These are phyloP conservation scores for Siderastrea radians DNA, from an alignment of 92 coral and sea anemone species.

Conservation along the genomic window DNA sequence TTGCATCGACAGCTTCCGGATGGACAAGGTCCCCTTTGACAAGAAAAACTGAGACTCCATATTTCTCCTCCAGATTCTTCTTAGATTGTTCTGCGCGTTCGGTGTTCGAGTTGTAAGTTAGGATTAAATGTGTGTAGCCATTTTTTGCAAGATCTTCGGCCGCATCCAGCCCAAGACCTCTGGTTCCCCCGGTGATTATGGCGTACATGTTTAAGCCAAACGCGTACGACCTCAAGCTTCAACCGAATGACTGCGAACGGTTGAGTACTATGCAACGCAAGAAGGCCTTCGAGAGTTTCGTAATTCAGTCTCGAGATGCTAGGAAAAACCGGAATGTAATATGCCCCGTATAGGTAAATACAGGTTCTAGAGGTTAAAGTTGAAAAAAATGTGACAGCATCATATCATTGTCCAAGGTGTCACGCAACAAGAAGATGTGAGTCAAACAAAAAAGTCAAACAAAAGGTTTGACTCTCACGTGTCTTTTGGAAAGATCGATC, in stretches of 20 bases:
- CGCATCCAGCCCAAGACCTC: conserved; percentile 80
- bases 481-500: too few species aligned
- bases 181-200: conserved; percentile 83
- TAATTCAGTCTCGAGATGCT: too few species aligned
- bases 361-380: too few species aligned
- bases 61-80: conserved; percentile 57
- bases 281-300: too few species aligned
- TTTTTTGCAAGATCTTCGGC: conserved; percentile 77
- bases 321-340: too few species aligned
- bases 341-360: too few species aligned
- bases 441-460: too few species aligned
- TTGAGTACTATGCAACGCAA: too few species aligned
- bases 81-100: conserved; percentile 78
- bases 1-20: conserved; percentile 67
- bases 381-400: too few species aligned
- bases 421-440: too few species aligned
- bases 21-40: conserved; percentile 81
- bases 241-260: not conserved
- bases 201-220: conserved; percentile 55
- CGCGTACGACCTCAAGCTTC: not conserved
- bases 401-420: too few species aligned
- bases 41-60: conserved; percentile 60
- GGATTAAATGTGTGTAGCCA: conserved; percentile 76
- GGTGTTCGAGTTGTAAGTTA: conserved; percentile 84
- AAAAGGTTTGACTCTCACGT: too few species aligned